These are phyloP conservation scores for Daptonema setosum DNA, from an alignment of 2,888 invertebrate genomes.

Conservation along the genomic window DNA sequence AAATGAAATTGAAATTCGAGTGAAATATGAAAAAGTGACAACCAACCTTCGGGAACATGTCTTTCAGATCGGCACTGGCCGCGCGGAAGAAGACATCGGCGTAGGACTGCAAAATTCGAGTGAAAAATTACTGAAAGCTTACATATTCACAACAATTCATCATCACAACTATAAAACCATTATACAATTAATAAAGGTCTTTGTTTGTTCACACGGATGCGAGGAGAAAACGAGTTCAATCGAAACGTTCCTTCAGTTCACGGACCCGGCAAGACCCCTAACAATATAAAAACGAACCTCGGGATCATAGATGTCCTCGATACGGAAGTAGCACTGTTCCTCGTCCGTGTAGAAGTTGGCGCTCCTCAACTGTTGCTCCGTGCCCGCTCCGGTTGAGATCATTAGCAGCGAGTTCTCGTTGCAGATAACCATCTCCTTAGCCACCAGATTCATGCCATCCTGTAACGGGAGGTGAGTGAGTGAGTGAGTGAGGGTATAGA, in stretches of 20 bases:
- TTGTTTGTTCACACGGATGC: no score
- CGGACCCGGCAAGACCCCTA: no score
- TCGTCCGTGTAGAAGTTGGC: slow-evolving; percentile 23
- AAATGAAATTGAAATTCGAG: no score
- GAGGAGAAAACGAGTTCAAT: neutral
- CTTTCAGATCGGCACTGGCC: neutral
- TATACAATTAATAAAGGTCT: no score
- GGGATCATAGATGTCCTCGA: slow-evolving; percentile 18
- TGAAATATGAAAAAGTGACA: no score
- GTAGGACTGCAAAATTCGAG: slow-evolving; percentile 10
- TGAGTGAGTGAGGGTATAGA: no score
- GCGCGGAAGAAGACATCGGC: slow-evolving; percentile 17
- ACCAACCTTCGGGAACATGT: slow-evolving; percentile 5
- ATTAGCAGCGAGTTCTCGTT: slow-evolving; percentile 17
- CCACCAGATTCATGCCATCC: slow-evolving; percentile 26
- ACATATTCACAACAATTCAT: no score
- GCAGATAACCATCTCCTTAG: slow-evolving; percentile 25
- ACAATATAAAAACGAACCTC: no score
- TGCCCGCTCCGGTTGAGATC: slow-evolving; percentile 21
- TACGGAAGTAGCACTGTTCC: slow-evolving; percentile 20
- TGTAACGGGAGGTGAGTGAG: no score
- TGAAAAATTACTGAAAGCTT: no score
- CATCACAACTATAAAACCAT: no score
- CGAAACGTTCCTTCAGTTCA: no score
- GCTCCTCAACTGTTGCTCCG: slow-evolving; percentile 22